Base-by-base conservation (phyloP, 2,113 vertebrate genomes). In the Orientallactaga bullata region DNA sequence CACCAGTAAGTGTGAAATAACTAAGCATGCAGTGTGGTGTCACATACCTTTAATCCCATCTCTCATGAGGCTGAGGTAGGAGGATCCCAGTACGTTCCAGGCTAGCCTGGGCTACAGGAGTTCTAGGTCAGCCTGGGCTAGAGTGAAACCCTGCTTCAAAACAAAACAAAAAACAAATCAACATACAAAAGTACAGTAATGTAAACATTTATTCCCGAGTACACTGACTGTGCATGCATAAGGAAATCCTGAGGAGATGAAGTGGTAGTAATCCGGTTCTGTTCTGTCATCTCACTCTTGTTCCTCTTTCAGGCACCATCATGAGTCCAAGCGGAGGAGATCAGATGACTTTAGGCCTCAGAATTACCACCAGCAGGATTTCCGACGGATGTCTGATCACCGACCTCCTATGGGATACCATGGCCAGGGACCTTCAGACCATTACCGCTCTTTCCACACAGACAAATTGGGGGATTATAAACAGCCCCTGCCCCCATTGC, bases 311-410 rank as follows among this genome's bases (percentile, higher is more conserved):
- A 99, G 99, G 96, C 99, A 99, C 96, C 98, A 99, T 51, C 98
- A 98, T 3, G 99, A 99, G 87, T 98, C 99, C 76, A 99, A 99
- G 95, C 98, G 99, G 20, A 98, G 99, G 76, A 98, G 99, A 23
- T 98, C 98, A 0, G 99, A 99, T 30, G 99, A 99, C 4, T 99
- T 99, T 96, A 97, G 99, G 94, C 98, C 99, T 72, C 98, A 98
- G n/a, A 99, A 98, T 97, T 99, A 99, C 98, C 99, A 99, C 89
- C 98, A 98, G 92, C 99, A 99, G 98, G 99, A 99, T 98, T 99
- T 99, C 98, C 98, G 99, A 76, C 97, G 99, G 93, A 98, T 99
- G 99, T 98, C 99, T 2, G 99, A 99, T 58, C 99, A 99, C 97
- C 98, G 99, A 26, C 97, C 98, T 0, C 91, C 98, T 4, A 98